A percentile compares a stretch with the other conserved stretches of the same genome.
phyloP scores from a whole-genome alignment of 2,797 vertebrate genomes.

The Podarcis lilfordi region DNA sequence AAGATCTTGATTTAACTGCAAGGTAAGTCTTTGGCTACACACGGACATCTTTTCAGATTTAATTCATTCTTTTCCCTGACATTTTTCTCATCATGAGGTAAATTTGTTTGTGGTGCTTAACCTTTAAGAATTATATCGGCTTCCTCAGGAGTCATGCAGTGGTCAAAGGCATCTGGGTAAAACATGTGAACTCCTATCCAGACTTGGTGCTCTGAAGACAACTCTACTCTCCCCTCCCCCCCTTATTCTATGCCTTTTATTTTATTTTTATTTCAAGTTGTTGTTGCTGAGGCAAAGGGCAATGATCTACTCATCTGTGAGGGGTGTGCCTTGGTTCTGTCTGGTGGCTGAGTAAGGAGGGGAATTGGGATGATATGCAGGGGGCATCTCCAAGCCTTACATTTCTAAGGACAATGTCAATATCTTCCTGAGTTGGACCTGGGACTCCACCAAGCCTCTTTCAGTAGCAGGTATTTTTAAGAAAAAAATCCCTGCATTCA shows the following conservation, averaged over 20 bases:
- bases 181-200: slow-evolving; percentile 12
- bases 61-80: slow-evolving; percentile 65
- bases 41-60: slow-evolving; percentile 51
- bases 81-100: slow-evolving; percentile 66
- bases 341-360: too few species aligned
- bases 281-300: neutral
- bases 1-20: slow-evolving; percentile 55
- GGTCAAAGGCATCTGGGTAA: slow-evolving; percentile 38
- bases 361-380: too few species aligned
- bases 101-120: slow-evolving; percentile 71
- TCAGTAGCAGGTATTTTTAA: too few species aligned
- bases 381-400: too few species aligned
- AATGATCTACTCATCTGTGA: neutral
- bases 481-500: too few species aligned
- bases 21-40: slow-evolving; percentile 54
- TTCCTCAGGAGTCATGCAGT: slow-evolving; percentile 59
- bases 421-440: too few species aligned
- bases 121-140: slow-evolving; percentile 59
- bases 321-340: neutral
- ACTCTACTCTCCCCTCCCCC: neutral
- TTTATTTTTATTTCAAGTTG: neutral
- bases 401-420: too few species aligned
- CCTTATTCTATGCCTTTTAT: neutral
- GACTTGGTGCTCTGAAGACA: slow-evolving; percentile 11
- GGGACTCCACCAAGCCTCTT: too few species aligned